Evolutionary conservation across 2,797 vertebrate species (phyloP), one percentile per base, ranked within the genome.

Genomic region (Natrix natrix): DNA sequence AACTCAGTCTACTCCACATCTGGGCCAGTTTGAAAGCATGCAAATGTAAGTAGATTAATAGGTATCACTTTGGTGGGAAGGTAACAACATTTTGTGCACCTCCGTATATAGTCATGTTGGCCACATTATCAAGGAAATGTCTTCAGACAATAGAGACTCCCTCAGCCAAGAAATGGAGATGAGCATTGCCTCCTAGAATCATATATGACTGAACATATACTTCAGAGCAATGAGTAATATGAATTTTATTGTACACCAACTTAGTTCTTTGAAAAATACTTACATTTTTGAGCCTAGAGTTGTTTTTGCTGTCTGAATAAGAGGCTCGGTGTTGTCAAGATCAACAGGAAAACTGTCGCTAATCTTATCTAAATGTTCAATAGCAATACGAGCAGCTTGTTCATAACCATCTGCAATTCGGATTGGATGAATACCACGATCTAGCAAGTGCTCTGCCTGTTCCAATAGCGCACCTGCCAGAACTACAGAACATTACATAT

Each of bases 211-310:
- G 4, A 69, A 24, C 22, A 32, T 8, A 52, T 1, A 56, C 20
- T 56, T 63, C 0, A 3, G 61, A 59, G 92, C 4, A 90, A 37
- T 26, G 32, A 93, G 56, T 1, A 20, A 26, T 69, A 0, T 0
- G 0, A 0, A 52, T 1, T 0, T 0, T 93, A 43, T 48, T 1
- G 59, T 7, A 56, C 87, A 1, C 2, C 0, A 89, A 1, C 0
- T 91, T 91, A 74, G 22, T 32, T 69, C 11, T 54, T 86, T 61
- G n/a, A 89, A 86, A 86, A n/a, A 0, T 59, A 97, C 98, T 97
- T 96, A 99, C 99, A 99, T 98, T 99, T 99, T 99, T 93, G 99
- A 99, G 88, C 99, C 99, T 32, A 99, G 97, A 0, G 99, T 99
- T 88, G 99, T 99, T 98, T 99, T 99, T 83, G 99, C 99, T 0